phyloP scores from a whole-genome alignment of 1,140 invertebrate species.

The Atta texana region DNA sequence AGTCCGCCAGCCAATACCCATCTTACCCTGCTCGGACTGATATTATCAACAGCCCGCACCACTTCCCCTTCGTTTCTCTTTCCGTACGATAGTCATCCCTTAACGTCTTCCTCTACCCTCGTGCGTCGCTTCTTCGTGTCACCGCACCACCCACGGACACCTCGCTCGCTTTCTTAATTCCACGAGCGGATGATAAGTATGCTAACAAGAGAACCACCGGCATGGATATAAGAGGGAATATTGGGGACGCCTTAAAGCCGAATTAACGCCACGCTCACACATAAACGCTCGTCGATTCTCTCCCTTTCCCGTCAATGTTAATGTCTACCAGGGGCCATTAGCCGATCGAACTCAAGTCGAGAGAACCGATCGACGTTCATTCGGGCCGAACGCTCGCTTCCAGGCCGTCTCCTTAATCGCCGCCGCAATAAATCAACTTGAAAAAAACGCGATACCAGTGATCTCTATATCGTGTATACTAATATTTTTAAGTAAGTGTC shows the following conservation, averaged over 20 bases:
- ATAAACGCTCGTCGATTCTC: slow-evolving; percentile 79
- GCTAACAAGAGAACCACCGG: slow-evolving; percentile 84
- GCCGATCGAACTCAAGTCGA: slow-evolving; percentile 77
- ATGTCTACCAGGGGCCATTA: slow-evolving; percentile 82
- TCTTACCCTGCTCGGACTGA: slow-evolving; percentile 79
- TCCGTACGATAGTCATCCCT: slow-evolving; percentile 68
- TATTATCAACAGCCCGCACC: slow-evolving; percentile 84
- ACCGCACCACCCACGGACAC: slow-evolving; percentile 64
- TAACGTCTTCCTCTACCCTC: slow-evolving; percentile 73
- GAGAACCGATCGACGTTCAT: slow-evolving; percentile 72
- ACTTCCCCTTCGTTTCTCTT: slow-evolving; percentile 10
- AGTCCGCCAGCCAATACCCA: slow-evolving; percentile 85
- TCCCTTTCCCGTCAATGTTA: slow-evolving; percentile 80
- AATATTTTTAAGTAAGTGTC: slow-evolving; percentile 37
- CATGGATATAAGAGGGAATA: slow-evolving; percentile 45
- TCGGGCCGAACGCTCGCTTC: slow-evolving; percentile 62
- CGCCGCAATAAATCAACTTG: slow-evolving; percentile 77
- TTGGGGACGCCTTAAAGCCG: slow-evolving; percentile 77
- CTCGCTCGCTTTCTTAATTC: slow-evolving; percentile 81
- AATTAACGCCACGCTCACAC: slow-evolving; percentile 83
- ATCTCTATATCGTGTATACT: neutral
- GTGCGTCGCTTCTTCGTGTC: slow-evolving; percentile 60
- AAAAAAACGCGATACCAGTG: slow-evolving; percentile 54
- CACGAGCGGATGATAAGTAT: slow-evolving; percentile 85
- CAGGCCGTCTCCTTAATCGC: slow-evolving; percentile 76